These are phyloP conservation scores for Villa cingulata DNA, from an alignment of 2,888 invertebrate species.

Conservation along the genomic window DNA sequence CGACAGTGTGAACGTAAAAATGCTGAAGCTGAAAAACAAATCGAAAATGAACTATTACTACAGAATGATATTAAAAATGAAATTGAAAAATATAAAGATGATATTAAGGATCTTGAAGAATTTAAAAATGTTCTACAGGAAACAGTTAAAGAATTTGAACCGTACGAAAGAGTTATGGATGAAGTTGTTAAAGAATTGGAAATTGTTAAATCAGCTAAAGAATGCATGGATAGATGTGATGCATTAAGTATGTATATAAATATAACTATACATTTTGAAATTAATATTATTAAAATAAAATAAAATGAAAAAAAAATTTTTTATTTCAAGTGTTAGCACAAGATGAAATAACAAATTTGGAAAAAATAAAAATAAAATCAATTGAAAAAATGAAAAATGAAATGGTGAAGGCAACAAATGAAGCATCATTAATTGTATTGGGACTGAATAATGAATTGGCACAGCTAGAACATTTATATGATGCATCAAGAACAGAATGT, in stretches of 20 bases:
- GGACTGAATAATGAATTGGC: constrained; percentile 31
- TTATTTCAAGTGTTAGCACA: constrained; percentile 30
- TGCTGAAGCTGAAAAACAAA: constrained; percentile 23
- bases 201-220: constrained; percentile 28
- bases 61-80: constrained; percentile 21
- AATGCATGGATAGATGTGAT: constrained; percentile 33
- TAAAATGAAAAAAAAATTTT: not conserved
- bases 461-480: constrained; percentile 29
- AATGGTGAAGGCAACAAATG: constrained; percentile 30
- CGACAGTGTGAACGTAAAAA: constrained; percentile 32
- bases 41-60: constrained; percentile 22
- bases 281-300: too few species aligned
- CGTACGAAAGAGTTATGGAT: constrained; percentile 28
- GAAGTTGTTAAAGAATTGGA: constrained; percentile 27
- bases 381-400: constrained; percentile 30
- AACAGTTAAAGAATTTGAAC: constrained; percentile 26
- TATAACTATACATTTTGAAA: too few species aligned
- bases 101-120: constrained; percentile 18
- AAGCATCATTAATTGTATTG: constrained; percentile 28
- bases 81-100: constrained; percentile 20
- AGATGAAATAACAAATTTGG: constrained; percentile 27
- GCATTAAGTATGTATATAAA: constrained; percentile 26
- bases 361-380: constrained; percentile 19
- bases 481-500: constrained; percentile 23
- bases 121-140: constrained; percentile 24